Conservation (phyloP, 2,888 invertebrate species). For the Epirrita christyi region DNA sequence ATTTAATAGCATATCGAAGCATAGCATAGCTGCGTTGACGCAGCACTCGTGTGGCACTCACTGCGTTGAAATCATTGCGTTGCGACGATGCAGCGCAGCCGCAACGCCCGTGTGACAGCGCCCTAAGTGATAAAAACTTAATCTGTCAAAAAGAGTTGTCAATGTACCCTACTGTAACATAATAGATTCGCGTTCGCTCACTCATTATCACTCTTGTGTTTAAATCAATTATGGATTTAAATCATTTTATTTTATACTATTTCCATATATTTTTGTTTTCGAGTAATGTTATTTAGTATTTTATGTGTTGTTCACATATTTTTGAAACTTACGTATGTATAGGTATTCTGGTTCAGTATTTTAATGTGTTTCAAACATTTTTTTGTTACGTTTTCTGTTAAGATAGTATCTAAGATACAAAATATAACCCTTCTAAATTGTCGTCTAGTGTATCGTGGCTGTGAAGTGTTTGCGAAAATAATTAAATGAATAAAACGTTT, state of each 20-base stretch:
- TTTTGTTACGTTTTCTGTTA: slow-evolving; percentile 29
- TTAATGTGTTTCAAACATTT: slow-evolving; percentile 13
- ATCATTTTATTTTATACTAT: neutral
- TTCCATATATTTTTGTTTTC: neutral
- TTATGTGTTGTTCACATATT: slow-evolving; percentile 4
- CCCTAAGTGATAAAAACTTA: no score
- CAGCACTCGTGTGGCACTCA: no score
- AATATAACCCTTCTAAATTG: slow-evolving; percentile 17
- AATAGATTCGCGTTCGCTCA: no score
- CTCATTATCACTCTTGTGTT: no score
- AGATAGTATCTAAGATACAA: slow-evolving; percentile 35
- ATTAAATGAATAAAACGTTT: neutral
- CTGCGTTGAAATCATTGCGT: no score
- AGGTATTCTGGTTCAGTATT: slow-evolving; percentile 17
- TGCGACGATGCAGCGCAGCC: no score
- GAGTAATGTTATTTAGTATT: neutral
- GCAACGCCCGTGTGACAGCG: no score
- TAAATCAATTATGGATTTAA: neutral
- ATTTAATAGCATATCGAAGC: no score
- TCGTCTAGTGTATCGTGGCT: slow-evolving; percentile 41
- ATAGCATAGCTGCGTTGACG: no score
- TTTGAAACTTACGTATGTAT: neutral
- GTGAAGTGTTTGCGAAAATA: slow-evolving; percentile 45
- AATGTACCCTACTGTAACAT: no score
- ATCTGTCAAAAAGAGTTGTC: no score